phyloP scores from a whole-genome alignment of 2,888 invertebrate species.

The Galerucella pusilla region DNA sequence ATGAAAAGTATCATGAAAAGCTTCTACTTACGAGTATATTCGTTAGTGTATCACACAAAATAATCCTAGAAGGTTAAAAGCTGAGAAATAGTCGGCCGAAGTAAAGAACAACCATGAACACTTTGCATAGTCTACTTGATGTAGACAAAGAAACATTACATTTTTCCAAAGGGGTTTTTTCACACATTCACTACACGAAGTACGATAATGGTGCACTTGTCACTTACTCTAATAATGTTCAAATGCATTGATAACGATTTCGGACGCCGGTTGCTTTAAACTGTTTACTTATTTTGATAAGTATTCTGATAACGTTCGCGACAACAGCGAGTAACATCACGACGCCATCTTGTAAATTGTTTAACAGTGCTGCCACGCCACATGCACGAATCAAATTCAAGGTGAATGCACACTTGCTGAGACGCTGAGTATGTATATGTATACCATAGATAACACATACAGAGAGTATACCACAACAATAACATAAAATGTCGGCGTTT shows the following conservation, averaged over 20 bases:
- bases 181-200: conserved; percentile 51
- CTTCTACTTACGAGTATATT: conserved; percentile 51
- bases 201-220: conserved; percentile 42
- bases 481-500: conserved; percentile 18
- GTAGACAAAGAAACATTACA: conserved; percentile 64
- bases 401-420: conserved; percentile 23
- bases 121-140: conserved; percentile 58
- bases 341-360: conserved; percentile 61
- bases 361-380: conserved; percentile 45
- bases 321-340: conserved; percentile 56
- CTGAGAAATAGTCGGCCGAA: conserved; percentile 51
- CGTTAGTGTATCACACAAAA: conserved; percentile 46
- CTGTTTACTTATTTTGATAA: conserved; percentile 53
- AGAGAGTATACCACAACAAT: conserved; percentile 21
- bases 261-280: conserved; percentile 47
- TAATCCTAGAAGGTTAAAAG: conserved; percentile 44
- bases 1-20: conserved; percentile 36
- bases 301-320: conserved; percentile 53
- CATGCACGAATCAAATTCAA: conserved; percentile 23
- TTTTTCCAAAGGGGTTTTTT: conserved; percentile 59
- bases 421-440: too few relatives aligned
- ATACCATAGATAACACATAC: too few relatives aligned
- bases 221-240: conserved; percentile 44
- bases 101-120: conserved; percentile 54
- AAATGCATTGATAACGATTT: conserved; percentile 49